Evolutionary conservation across 53 echinoderm and acorn worm species (phyloP).

Genomic region (Paracentrotus lividus): DNA sequence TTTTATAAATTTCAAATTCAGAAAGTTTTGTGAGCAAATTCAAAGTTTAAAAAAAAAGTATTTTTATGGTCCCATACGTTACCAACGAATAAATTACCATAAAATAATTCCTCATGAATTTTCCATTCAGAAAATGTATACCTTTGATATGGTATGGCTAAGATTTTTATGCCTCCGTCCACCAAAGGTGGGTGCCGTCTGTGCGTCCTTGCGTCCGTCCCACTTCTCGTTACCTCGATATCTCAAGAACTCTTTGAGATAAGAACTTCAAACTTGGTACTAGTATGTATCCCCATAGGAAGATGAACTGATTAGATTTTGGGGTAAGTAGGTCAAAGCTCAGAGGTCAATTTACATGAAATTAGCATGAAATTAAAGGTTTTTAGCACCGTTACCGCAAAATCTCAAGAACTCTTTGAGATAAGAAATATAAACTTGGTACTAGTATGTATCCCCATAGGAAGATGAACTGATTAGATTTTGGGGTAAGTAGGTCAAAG

Average conservation of each 20-base stretch:
- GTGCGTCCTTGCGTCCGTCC: conserved; percentile 18
- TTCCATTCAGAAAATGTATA: background rate
- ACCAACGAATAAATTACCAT: conserved; percentile 15
- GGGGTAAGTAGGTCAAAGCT: too few species aligned
- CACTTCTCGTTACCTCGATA: background rate
- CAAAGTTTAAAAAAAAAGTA: conserved; percentile 9
- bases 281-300: too few species aligned
- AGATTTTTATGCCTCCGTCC: background rate
- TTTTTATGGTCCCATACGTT: conserved; percentile 7
- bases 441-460: too few species aligned
- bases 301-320: too few species aligned
- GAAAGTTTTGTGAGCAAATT: conserved; percentile 10
- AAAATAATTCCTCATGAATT: conserved; percentile 15
- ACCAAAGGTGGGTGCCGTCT: conserved; percentile 11
- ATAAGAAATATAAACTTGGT: background rate
- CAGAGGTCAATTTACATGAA: too few species aligned
- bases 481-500: too few species aligned
- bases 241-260: conserved; percentile 16
- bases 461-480: too few species aligned
- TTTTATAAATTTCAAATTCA: conserved; percentile 9
- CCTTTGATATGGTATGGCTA: conserved; percentile 16
- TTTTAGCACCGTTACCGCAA: conserved; percentile 15
- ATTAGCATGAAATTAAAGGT: background rate
- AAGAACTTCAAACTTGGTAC: too few species aligned
- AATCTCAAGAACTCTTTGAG: conserved; percentile 16